Base-by-base conservation (phyloP, 23 tunicate species). In the Styela clava region DNA sequence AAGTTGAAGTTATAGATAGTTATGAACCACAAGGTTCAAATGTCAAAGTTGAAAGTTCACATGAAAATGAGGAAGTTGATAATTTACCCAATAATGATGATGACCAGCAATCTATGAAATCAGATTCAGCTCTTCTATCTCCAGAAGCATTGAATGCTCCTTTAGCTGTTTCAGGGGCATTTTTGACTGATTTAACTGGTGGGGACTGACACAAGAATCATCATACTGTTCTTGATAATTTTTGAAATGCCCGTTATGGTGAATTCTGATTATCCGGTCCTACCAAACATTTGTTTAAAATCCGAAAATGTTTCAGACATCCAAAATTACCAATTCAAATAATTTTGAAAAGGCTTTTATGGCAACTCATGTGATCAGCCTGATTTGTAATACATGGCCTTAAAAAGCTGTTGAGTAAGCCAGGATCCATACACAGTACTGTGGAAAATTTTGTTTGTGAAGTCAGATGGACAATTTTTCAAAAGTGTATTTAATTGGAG, bases 41-140 rank as follows among this genome's bases (percentile, higher is more conserved):
- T 44, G 56, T 44, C 56, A 44, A 44, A 32, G 35, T 34, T 31
- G 37, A 71, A 71, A 30, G 24, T 22, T 21, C 77, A 32, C 34
- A 30, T 3, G 5, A 33, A 29, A 29, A 34, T 34, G 77, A 71
- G 16, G 16, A 71, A 3, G 77, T 5, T 3, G 29, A 34, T 3
- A 65, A 9, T 65, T 34, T 12, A 32, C 7, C 56, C 12, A 12
- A 7, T 5, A 44, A 44, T 44, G 56, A 44, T 44, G 70, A 65
- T 16, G 70, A 65, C 16, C 30, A 27, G 16, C 35, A 71, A 5
- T 84, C 88, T 7, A 82, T 88, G 2, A 88, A 88, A 74, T 88
- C 94, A 12, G 94, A 88, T 25, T 70, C 94, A 1, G 88, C 85
- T 26, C 79, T 81, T 30, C 34, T 85, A 16, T 36, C 56, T 18